Evolutionary conservation across 1,140 invertebrate species (phyloP).

Genomic region (Latrodectus geometricus): DNA sequence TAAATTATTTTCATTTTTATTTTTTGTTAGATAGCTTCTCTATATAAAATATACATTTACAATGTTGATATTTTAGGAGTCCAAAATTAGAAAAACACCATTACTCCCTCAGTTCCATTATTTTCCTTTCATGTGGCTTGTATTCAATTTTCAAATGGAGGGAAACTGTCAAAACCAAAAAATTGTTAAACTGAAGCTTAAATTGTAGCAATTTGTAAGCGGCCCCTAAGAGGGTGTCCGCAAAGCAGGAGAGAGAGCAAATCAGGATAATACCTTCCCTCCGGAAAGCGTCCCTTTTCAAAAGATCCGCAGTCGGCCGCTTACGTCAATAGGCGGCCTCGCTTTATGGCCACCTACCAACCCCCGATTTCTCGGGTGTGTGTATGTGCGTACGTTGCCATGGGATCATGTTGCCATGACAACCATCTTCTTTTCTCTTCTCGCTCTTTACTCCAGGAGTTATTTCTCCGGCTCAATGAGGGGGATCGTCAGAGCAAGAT

Average conservation of each 20-base stretch:
- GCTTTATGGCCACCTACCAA: conserved; percentile 46
- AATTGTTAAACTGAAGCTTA: too few relatives aligned
- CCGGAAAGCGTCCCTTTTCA: conserved; percentile 51
- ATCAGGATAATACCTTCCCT: conserved; percentile 59
- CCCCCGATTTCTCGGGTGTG: not conserved
- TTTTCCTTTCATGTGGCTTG: too few relatives aligned
- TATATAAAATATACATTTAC: too few relatives aligned
- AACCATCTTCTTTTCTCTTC: conserved; percentile 16
- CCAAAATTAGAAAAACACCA: too few relatives aligned
- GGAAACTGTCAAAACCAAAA: too few relatives aligned
- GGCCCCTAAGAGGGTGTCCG: conserved; percentile 34
- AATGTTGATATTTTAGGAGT: too few relatives aligned
- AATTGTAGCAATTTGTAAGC: conserved; percentile 12
- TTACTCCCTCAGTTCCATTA: too few relatives aligned
- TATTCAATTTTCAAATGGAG: too few relatives aligned
- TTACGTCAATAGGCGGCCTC: conserved; percentile 56
- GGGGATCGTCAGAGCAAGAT: conserved; percentile 55
- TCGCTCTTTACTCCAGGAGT: conserved; percentile 6
- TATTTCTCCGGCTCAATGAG: conserved; percentile 45
- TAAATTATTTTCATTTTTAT: too few relatives aligned
- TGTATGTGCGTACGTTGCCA: conserved; percentile 30
- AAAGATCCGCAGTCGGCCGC: conserved; percentile 37
- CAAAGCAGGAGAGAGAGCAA: conserved; percentile 52
- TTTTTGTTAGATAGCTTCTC: too few relatives aligned
- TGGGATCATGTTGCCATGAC: conserved; percentile 50